phyloP scores from a whole-genome alignment of 2,113 vertebrate species.

The Mormyrus lacerda region DNA sequence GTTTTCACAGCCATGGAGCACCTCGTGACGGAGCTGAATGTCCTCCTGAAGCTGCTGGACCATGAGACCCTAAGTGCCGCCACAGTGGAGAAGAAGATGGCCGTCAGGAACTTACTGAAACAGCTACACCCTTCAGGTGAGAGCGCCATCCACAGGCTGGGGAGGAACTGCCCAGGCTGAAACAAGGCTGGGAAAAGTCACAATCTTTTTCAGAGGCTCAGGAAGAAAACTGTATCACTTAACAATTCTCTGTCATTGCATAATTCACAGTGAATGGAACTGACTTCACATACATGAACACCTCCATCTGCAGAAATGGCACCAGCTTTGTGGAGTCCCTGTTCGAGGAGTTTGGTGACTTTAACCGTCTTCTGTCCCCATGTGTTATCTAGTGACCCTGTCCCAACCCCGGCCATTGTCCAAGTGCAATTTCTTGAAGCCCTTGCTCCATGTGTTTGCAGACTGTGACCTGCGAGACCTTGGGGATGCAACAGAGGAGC shows the following conservation, averaged over 20 bases:
- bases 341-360: constrained; percentile 89
- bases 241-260: background rate
- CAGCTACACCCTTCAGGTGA: constrained; percentile 80
- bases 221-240: background rate
- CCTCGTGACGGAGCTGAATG: constrained; percentile 77
- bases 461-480: constrained; percentile 86
- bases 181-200: background rate
- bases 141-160: background rate
- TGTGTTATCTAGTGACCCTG: background rate
- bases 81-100: constrained; percentile 80
- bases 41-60: constrained; percentile 87
- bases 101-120: constrained; percentile 79
- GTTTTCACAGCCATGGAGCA: constrained; percentile 72
- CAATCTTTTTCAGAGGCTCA: background rate
- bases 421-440: background rate
- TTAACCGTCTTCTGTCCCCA: background rate
- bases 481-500: constrained; percentile 77
- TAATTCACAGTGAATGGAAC: constrained; percentile 67
- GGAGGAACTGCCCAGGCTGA: background rate
- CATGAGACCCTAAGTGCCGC: constrained; percentile 83
- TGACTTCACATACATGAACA: constrained; percentile 88
- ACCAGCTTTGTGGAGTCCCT: constrained; percentile 97
- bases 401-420: background rate
- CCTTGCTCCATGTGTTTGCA: constrained; percentile 37
- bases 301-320: constrained; percentile 80